Base-by-base conservation (phyloP, 1,140 invertebrate genomes). In the Listronotus oregonensis region DNA sequence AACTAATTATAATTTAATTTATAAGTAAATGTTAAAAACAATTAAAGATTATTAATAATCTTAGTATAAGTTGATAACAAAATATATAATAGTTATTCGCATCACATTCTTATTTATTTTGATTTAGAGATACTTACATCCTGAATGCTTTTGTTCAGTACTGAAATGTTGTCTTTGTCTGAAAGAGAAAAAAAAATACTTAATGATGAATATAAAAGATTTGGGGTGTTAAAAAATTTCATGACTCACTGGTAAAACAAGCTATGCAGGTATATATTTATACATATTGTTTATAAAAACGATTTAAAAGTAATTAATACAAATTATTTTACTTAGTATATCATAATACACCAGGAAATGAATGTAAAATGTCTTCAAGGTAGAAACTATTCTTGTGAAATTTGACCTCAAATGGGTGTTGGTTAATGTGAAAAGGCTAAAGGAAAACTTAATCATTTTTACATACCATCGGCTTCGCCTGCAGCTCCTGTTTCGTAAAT, bases 381-480 rank as follows among this genome's bases (percentile, higher is more conserved):
- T 51, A 11, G 7, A 14, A 46, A 27, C 21, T 46, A 37, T 59
- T 59, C 31, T 37, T 59, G 31, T 37, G 6, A 51, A 50, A 51
- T 50, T 42, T 61, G 46, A 52, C 61, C 44, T 54, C 21, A 63
- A 63, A 14, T 15, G 27, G 27, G 42, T 63, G 40, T 31, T 63
- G 49, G 37, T 54, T 44, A 12, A 12, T 17, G 31, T 44, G 12
- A 2, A 27, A 65, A 15, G 18, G 40, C 40, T 27, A n/a, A 46
- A 44, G 17, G 34, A n/a, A 61, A 51, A 46, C 6, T 18, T 49
- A 56, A 59, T 14, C 57, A 52, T 66, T 39, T 39, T 59, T 59
- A 52, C 21, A 50, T 69, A 67, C 64, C 66, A 49, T 75, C 75
- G 71, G 69, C 66, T 71, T 78, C 75, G 47, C 69, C 71, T n/a